Evolutionary conservation across 2,113 vertebrate genomes (phyloP), one percentile per base, ranked within the genome.

Genomic region (Cyphomyrus discorhynchus): DNA sequence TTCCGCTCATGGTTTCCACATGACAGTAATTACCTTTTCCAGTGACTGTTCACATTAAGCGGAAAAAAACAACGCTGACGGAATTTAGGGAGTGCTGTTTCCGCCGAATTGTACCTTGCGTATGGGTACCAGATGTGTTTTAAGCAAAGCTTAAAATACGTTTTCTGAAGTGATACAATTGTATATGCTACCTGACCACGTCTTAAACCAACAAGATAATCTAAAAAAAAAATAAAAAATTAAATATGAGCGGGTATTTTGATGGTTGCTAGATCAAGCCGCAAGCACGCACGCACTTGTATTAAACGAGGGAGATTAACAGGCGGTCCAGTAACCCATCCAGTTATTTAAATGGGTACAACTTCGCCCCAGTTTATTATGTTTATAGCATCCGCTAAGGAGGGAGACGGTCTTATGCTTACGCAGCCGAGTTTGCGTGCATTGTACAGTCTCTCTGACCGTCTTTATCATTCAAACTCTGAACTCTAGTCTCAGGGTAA

Each of bases 1-100:
- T 80, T 80, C 74, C 74, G 5, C 13, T 80, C 74, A 80, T 80
- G 74, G 35, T 80, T 80, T 80, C 74, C 74, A 80, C 74, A 80
- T 80, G 74, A 80, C 17, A 80, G 39, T 42, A 80, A 80, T 80
- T 80, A 80, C 74, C 74, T 80, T 80, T 80, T 80, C 74, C 74
- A 80, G 35, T 80, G 74, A 80, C 74, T 80, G 74, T 80, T 80
- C 74, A 42, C 35, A 42, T 80, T 42, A 80, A 80, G 74, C 74
- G 74, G 70, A 80, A 80, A 80, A 74, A 42, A 80, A 80, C 74
- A 80, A 80, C 74, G 74, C 74, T 2, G 74, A 19, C 74, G 74
- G 74, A 80, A 80, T 80, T 80, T 80, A 42, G 35, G 74, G 35
- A 80, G 74, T 39, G 74, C 35, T 80, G 74, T 80, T 80, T 80